phyloP scores from a whole-genome alignment of 2,888 invertebrate species.

The Asteroscopus sphinx region DNA sequence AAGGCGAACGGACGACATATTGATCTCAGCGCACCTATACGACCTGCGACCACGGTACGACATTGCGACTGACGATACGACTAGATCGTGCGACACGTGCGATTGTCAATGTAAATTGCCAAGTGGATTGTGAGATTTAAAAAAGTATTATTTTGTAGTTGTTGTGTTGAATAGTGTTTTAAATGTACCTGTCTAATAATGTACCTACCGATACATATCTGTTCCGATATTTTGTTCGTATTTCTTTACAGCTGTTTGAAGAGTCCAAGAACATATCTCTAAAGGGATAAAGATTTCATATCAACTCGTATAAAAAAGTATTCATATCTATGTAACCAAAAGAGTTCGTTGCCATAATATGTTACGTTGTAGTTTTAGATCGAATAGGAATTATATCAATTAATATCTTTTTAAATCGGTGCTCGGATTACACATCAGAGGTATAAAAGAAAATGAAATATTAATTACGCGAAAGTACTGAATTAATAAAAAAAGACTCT shows the following conservation, averaged over 20 bases:
- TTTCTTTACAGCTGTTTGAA: constrained; percentile 35
- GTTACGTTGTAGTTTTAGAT: constrained; percentile 71
- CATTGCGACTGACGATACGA: constrained; percentile 75
- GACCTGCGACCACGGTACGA: constrained; percentile 77
- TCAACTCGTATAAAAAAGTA: constrained; percentile 39
- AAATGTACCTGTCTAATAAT: constrained; percentile 77
- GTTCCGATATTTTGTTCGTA: constrained; percentile 58
- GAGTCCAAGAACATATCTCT: constrained; percentile 43
- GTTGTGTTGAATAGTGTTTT: constrained; percentile 73
- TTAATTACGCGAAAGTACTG: constrained; percentile 70
- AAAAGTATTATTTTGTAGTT: constrained; percentile 81
- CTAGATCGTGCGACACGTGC: constrained; percentile 34
- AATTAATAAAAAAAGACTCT: constrained; percentile 67
- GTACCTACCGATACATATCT: constrained; percentile 81
- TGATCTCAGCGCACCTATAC: constrained; percentile 81
- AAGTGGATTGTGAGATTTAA: constrained; percentile 67
- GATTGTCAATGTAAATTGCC: constrained; percentile 42
- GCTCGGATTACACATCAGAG: constrained; percentile 83
- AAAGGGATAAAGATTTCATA: constrained; percentile 46
- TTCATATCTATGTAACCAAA: constrained; percentile 77
- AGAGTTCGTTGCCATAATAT: constrained; percentile 83
- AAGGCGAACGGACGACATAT: constrained; percentile 89
- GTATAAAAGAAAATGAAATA: constrained; percentile 66
- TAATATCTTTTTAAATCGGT: constrained; percentile 77
- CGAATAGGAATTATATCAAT: constrained; percentile 66